These are phyloP conservation scores for Cromileptes altivelis DNA, from an alignment of 2,113 vertebrate species.

Conservation along the genomic window DNA sequence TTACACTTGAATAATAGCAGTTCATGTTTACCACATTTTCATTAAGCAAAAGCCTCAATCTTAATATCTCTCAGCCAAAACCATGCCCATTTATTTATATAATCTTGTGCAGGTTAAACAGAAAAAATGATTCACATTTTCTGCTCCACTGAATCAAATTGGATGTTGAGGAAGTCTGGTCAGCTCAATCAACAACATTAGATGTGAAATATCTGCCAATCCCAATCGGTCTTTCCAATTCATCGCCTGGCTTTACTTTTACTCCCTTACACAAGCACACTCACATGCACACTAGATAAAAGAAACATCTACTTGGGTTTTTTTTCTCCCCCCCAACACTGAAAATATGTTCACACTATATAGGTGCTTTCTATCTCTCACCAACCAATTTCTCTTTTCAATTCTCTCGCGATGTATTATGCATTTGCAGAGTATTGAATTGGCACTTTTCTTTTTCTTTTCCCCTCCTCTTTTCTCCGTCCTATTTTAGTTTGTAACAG, in stretches of 20 bases:
- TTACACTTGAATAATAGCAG: not conserved
- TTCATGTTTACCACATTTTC: slow-evolving; percentile 16
- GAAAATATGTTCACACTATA: slow-evolving; percentile 28
- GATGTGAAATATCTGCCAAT: slow-evolving; percentile 44
- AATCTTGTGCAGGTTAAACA: slow-evolving; percentile 17
- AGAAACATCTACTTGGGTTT: slow-evolving; percentile 21
- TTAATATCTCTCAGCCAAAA: not conserved
- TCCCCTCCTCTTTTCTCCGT: not conserved
- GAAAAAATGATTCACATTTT: slow-evolving; percentile 21
- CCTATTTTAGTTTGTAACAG: slow-evolving; percentile 51
- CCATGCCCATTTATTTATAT: slow-evolving; percentile 3
- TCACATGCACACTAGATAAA: slow-evolving; percentile 2
- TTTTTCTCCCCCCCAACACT: not conserved
- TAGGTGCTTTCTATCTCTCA: slow-evolving; percentile 35
- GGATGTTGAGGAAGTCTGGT: slow-evolving; percentile 26
- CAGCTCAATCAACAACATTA: slow-evolving; percentile 38
- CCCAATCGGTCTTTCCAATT: slow-evolving; percentile 27
- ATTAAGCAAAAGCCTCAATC: slow-evolving; percentile 15
- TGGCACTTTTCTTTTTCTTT: not conserved
- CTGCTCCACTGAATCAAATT: slow-evolving; percentile 21
- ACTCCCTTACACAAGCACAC: slow-evolving; percentile 1
- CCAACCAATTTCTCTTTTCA: slow-evolving; percentile 49
- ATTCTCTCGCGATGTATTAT: slow-evolving; percentile 66
- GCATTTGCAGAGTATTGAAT: slow-evolving; percentile 59
- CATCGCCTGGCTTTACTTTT: not conserved